phyloP scores from a whole-genome alignment of 1,140 invertebrate genomes.

The Bacillus rossius region DNA sequence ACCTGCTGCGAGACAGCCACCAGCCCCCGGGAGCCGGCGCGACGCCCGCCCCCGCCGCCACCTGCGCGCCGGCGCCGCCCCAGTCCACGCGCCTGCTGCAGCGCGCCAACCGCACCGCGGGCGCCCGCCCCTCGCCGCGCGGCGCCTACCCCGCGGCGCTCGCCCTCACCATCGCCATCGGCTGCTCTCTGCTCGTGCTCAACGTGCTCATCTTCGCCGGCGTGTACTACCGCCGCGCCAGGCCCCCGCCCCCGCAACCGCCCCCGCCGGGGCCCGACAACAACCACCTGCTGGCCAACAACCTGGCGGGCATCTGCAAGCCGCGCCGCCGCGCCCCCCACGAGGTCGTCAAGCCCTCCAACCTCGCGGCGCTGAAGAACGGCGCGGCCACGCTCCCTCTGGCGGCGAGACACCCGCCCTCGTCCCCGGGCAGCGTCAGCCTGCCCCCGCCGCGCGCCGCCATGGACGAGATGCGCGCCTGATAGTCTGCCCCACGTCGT shows the following conservation, averaged over 20 bases:
- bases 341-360: too few relatives aligned
- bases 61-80: conserved; percentile 16
- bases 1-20: conserved; percentile 75
- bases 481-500: conserved; percentile 41
- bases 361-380: conserved; percentile 23
- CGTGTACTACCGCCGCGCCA: conserved; percentile 82
- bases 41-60: conserved; percentile 21
- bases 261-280: conserved; percentile 58
- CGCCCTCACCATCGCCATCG: conserved; percentile 83
- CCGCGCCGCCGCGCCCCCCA: too few relatives aligned
- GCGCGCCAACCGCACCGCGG: conserved; percentile 26
- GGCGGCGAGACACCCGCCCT: conserved; percentile 49
- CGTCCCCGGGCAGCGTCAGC: conserved; percentile 48
- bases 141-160: conserved; percentile 76
- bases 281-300: too few relatives aligned
- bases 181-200: conserved; percentile 76
- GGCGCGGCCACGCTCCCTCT: conserved; percentile 48
- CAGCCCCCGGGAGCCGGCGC: too few relatives aligned
- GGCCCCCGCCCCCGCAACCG: conserved; percentile 71
- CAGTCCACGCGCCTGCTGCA: conserved; percentile 45
- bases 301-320: too few relatives aligned
- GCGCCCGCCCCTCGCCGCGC: conserved; percentile 69
- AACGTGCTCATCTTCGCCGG: conserved; percentile 84
- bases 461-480: conserved; percentile 79
- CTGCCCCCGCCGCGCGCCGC: conserved; percentile 58